Conservation (phyloP, 2,113 vertebrate genomes). For the Xenopus borealis region DNA sequence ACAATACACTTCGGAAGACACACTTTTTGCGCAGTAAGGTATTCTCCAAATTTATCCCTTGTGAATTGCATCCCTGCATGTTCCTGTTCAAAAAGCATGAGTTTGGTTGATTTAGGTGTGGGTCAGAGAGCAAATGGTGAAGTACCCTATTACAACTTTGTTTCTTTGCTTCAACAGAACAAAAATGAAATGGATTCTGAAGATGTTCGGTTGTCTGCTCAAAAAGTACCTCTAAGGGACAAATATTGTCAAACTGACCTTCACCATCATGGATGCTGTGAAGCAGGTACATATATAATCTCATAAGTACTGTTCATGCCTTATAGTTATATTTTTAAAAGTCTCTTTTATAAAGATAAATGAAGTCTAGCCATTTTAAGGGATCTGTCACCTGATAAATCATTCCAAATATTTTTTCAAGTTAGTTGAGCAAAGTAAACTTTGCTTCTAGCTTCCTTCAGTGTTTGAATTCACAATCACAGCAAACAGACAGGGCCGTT, state of each 20-base stretch:
- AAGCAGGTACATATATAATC: conserved; percentile 58
- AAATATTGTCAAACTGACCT: conserved; percentile 81
- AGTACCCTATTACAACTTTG: background rate
- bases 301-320: background rate
- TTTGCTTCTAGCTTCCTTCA: too few relatives aligned
- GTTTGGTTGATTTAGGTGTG: background rate
- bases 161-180: conserved; percentile 27
- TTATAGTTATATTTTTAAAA: too few relatives aligned
- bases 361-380: too few relatives aligned
- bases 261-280: conserved; percentile 73
- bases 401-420: too few relatives aligned
- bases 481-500: too few relatives aligned
- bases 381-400: too few relatives aligned
- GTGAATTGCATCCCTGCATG: conserved; percentile 42
- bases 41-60: conserved; percentile 44
- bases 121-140: background rate
- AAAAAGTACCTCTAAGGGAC: conserved; percentile 72
- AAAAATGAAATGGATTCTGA: conserved; percentile 68
- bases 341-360: too few relatives aligned
- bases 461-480: too few relatives aligned
- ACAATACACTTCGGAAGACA: conserved; percentile 63
- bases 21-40: conserved; percentile 65
- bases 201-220: conserved; percentile 56
- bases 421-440: too few relatives aligned
- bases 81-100: conserved; percentile 18